These are phyloP conservation scores for Cryptus armator DNA, from an alignment of 2,888 invertebrate genomes.

Conservation along the genomic window DNA sequence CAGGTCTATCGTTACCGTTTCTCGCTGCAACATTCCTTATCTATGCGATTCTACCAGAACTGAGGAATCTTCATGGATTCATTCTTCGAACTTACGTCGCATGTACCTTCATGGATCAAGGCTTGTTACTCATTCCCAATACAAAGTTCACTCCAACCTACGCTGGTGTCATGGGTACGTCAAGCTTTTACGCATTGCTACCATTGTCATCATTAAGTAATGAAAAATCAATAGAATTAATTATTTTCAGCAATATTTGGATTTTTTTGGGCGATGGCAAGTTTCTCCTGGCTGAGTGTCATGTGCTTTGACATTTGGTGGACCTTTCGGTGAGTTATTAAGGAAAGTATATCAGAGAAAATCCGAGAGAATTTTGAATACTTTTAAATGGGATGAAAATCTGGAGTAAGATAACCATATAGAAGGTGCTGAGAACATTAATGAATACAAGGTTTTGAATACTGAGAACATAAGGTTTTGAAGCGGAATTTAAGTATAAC, in stretches of 20 bases:
- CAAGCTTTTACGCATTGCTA: neutral
- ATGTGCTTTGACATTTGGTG: slow-evolving; percentile 23
- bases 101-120: neutral
- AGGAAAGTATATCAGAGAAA: neutral
- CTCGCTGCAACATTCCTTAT: neutral
- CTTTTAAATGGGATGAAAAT: too few relatives aligned
- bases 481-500: too few relatives aligned
- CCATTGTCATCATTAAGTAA: neutral
- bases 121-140: neutral
- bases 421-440: too few relatives aligned
- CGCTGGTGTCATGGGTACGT: neutral
- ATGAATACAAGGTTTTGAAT: too few relatives aligned
- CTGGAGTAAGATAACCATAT: too few relatives aligned
- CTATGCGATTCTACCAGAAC: neutral
- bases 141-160: neutral
- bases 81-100: neutral
- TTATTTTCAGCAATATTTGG: neutral
- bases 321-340: slow-evolving; percentile 1
- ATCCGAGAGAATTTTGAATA: too few relatives aligned
- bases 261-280: neutral
- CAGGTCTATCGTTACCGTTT: neutral
- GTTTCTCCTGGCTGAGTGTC: slow-evolving; percentile 16
- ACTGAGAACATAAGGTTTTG: too few relatives aligned
- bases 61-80: neutral
- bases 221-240: neutral